These are phyloP conservation scores for Sebastes fasciatus DNA, from an alignment of 2,113 vertebrate species.

Conservation along the genomic window DNA sequence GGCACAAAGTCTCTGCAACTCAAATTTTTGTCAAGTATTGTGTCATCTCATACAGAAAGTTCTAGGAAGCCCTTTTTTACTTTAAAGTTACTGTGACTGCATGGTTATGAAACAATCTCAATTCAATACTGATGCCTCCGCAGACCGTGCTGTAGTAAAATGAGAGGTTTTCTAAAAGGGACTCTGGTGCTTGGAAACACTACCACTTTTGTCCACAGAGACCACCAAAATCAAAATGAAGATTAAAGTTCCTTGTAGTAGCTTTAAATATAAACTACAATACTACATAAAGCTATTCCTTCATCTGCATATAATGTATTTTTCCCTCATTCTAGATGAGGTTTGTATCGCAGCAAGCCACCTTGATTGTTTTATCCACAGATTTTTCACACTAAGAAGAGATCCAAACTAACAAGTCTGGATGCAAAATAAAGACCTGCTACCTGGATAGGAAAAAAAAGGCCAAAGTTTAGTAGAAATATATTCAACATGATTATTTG, in stretches of 20 bases:
- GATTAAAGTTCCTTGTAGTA: no score
- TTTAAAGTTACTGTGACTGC: background rate
- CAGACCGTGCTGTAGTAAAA: no score
- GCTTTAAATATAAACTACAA: no score
- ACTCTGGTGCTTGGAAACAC: no score
- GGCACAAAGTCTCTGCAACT: no score
- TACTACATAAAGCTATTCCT: background rate
- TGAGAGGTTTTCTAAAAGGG: no score
- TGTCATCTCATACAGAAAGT: background rate
- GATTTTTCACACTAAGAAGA: background rate
- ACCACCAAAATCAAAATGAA: no score
- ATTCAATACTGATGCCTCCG: no score
- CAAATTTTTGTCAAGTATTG: background rate
- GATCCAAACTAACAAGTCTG: background rate
- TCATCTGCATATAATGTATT: background rate
- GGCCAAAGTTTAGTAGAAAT: background rate
- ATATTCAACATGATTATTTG: background rate
- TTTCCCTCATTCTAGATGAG: background rate
- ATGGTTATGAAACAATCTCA: no score
- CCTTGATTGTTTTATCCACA: background rate
- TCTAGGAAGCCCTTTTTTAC: background rate
- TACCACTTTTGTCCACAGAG: no score
- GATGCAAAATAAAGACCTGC: background rate
- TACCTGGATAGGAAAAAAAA: background rate
- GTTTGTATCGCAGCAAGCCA: background rate